phyloP scores from a whole-genome alignment of 53 echinoderm and acorn worm species.

The Apostichopus leukothele region DNA sequence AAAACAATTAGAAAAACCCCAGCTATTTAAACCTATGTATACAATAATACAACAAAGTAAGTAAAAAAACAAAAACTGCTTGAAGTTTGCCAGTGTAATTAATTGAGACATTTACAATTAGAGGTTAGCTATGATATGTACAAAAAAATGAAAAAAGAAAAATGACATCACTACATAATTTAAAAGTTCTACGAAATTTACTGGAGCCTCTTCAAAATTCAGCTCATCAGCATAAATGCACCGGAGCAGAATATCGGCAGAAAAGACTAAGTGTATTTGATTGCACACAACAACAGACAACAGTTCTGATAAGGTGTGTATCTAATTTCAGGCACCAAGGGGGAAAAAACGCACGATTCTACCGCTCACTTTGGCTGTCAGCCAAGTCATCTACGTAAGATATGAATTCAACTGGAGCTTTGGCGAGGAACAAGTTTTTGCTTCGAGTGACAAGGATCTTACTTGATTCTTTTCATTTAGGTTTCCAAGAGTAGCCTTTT shows the following conservation, averaged over 20 bases:
- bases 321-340: not conserved
- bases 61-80: too few relatives aligned
- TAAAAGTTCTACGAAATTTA: too few relatives aligned
- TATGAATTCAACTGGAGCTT: not conserved
- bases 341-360: not conserved
- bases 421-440: not conserved
- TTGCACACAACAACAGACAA: not conserved
- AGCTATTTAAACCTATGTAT: too few relatives aligned
- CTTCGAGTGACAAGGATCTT: slow-evolving; percentile 23
- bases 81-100: too few relatives aligned
- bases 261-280: not conserved
- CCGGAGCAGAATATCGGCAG: too few relatives aligned
- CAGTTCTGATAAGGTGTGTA: not conserved
- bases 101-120: too few relatives aligned
- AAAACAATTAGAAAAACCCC: too few relatives aligned
- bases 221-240: not conserved
- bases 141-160: too few relatives aligned
- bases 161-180: too few relatives aligned
- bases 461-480: not conserved
- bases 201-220: not conserved
- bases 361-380: slow-evolving; percentile 4
- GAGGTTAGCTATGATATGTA: too few relatives aligned
- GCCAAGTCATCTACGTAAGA: slow-evolving; percentile 25
- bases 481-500: not conserved
- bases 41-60: too few relatives aligned